Percentiles rank a stretch among this genome's conserved stretches.
Evolutionary conservation across 2,113 vertebrate genomes (phyloP).

Genomic region (Coptodon bakossiorum): DNA sequence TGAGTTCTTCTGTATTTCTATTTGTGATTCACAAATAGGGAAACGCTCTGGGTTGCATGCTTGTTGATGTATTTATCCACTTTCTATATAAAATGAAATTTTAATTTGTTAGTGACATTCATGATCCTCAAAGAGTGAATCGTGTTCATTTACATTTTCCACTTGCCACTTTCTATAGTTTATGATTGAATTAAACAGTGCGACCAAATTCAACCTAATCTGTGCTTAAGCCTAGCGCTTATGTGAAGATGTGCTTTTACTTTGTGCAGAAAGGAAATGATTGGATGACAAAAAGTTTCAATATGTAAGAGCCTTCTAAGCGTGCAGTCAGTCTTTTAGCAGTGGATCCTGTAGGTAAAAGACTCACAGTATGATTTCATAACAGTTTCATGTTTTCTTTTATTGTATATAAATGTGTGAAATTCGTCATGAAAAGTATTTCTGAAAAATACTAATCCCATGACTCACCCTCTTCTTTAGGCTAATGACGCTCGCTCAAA

Average conservation of each 20-base stretch:
- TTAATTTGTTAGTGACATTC: background rate
- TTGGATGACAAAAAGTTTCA: background rate
- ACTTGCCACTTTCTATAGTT: background rate
- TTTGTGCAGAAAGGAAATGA: background rate
- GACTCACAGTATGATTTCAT: background rate
- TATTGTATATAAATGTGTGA: background rate
- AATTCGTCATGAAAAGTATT: background rate
- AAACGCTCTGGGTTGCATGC: background rate
- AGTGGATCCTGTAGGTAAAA: background rate
- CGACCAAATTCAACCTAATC: background rate
- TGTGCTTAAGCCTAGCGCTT: background rate
- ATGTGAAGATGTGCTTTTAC: background rate
- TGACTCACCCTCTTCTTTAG: slow-evolving; percentile 34
- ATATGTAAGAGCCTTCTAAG: background rate
- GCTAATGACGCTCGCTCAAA: slow-evolving; percentile 4
- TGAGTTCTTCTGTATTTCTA: background rate
- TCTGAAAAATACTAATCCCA: background rate
- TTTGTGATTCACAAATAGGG: slow-evolving; percentile 2
- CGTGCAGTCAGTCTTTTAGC: background rate
- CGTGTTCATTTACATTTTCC: background rate
- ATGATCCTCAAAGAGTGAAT: background rate
- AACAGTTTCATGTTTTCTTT: background rate
- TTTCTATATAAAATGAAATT: background rate
- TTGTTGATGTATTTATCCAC: background rate
- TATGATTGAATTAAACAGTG: background rate